Base-by-base conservation (phyloP, 2,797 vertebrate genomes). In the Lutjanus campechanus region DNA sequence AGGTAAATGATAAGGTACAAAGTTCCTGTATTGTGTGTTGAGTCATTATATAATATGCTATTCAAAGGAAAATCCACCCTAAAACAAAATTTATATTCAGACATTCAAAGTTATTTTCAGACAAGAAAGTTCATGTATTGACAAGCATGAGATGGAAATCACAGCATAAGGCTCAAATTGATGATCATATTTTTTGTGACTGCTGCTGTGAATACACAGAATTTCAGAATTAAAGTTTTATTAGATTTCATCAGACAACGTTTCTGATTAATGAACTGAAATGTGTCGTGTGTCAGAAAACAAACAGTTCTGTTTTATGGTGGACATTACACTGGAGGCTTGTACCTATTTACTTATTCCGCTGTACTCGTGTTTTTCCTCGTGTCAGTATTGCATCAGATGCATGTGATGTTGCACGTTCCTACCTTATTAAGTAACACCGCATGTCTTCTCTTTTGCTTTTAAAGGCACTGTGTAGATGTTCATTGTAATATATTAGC, bases 281-380 rank as follows among this genome's bases (percentile, higher is more conserved):
- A 55, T 36, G 7, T 66, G 19, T 0, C 5, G 8, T 46, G 43
- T 44, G 2, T 69, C 6, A 11, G 20, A 66, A 63, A 36, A 29
- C 12, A 66, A 54, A 16, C 19, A 71, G 16, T 59, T 47, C 12
- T 16, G 19, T 59, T 43, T 72, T 62, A 19, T 2, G 22, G 22
- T 65, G 54, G 40, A 50, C 22, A 49, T 64, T 51, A 44, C 16
- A 7, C 1, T 49, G 16, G 49, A 44, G 11, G 16, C 11, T 47
- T 56, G 16, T 82, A 71, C 85, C 65, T 83, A 50, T 88, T 85
- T 83, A 81, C 73, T 73, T 76, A 70, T 47, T 46, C 69, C 56
- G 29, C 41, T 83, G 44, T 46, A 59, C 7, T 13, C 46, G 44
- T 73, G 61, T 82, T 69, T 66, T 29, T 46, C 56, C 51, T 56